A percentile compares a stretch with the other conserved stretches of the same genome.
Evolutionary conservation across 2,888 invertebrate genomes (phyloP).

Genomic region (Cantharis nigra): DNA sequence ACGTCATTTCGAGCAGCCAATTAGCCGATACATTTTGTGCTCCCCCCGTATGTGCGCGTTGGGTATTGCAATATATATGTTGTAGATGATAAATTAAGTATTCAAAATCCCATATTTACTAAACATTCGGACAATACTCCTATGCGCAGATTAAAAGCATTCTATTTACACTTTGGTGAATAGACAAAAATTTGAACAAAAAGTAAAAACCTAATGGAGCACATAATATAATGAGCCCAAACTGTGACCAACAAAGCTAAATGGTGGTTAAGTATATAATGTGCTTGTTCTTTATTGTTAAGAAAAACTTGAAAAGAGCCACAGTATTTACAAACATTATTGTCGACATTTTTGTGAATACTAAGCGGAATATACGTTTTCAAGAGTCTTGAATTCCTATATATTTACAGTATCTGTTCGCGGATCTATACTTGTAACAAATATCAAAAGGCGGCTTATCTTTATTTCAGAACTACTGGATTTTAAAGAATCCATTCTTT

Average conservation of each 20-base stretch:
- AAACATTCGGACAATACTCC: background rate
- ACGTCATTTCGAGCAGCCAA: conserved; percentile 1
- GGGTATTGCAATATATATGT: too few species aligned
- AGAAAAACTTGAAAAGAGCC: conserved; percentile 47
- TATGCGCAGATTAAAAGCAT: background rate
- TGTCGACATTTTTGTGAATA: conserved; percentile 35
- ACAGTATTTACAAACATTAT: conserved; percentile 44
- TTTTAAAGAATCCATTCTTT: conserved; percentile 34
- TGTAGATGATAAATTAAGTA: background rate
- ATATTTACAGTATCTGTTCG: conserved; percentile 54
- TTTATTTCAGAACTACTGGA: conserved; percentile 35
- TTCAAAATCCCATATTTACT: background rate
- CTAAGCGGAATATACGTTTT: conserved; percentile 47
- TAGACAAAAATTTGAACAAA: conserved; percentile 31
- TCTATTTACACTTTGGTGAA: conserved; percentile 30
- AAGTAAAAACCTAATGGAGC: conserved; percentile 42
- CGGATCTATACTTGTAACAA: conserved; percentile 45
- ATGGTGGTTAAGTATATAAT: conserved; percentile 42
- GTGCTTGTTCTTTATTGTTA: conserved; percentile 47
- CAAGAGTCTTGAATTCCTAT: conserved; percentile 49
- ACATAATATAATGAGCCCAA: conserved; percentile 40
- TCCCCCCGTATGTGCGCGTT: background rate
- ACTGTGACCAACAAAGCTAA: conserved; percentile 32
- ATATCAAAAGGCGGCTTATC: conserved; percentile 48
- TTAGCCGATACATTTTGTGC: background rate